Conservation (phyloP, 1,140 invertebrate genomes). For the Lordiphosa stackelbergi region DNA sequence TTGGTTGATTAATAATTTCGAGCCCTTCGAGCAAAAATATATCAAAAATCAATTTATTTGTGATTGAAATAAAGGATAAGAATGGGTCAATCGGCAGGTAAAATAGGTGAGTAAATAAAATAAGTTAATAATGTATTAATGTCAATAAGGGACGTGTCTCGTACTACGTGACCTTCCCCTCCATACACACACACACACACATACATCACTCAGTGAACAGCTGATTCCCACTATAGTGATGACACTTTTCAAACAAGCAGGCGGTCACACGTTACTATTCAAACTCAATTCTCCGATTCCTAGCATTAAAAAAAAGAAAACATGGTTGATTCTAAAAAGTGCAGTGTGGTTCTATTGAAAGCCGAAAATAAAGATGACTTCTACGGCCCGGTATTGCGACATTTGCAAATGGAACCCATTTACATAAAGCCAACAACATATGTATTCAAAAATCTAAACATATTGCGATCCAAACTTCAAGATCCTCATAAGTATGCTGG, state of each 20-base stretch:
- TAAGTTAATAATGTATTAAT: conserved; percentile 24
- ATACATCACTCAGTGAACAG: conserved; percentile 33
- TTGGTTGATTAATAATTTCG: conserved; percentile 12
- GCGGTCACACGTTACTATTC: background rate
- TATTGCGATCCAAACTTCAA: conserved; percentile 67
- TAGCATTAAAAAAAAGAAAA: background rate
- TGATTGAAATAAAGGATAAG: conserved; percentile 17
- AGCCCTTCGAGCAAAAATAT: conserved; percentile 26
- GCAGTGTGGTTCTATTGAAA: conserved; percentile 23
- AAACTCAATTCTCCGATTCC: conserved; percentile 4
- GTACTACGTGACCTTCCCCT: conserved; percentile 50
- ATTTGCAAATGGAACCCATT: conserved; percentile 25
- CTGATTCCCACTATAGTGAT: conserved; percentile 41
- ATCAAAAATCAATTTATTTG: conserved; percentile 19
- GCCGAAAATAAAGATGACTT: conserved; percentile 7
- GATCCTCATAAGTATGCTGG: conserved; percentile 69
- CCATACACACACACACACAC: conserved; percentile 29
- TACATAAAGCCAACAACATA: conserved; percentile 22
- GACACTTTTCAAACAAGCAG: conserved; percentile 12
- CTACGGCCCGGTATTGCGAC: conserved; percentile 9
- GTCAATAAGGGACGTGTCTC: conserved; percentile 29
- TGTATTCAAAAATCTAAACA: conserved; percentile 60
- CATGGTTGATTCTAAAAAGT: conserved; percentile 18
- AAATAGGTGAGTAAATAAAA: conserved; percentile 67
- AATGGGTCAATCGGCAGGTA: conserved; percentile 72